Percentiles rank a stretch among this genome's conserved stretches.
These are phyloP conservation scores for Benitochromis conjunctus DNA, from an alignment of 2,113 vertebrate species.

Conservation along the genomic window DNA sequence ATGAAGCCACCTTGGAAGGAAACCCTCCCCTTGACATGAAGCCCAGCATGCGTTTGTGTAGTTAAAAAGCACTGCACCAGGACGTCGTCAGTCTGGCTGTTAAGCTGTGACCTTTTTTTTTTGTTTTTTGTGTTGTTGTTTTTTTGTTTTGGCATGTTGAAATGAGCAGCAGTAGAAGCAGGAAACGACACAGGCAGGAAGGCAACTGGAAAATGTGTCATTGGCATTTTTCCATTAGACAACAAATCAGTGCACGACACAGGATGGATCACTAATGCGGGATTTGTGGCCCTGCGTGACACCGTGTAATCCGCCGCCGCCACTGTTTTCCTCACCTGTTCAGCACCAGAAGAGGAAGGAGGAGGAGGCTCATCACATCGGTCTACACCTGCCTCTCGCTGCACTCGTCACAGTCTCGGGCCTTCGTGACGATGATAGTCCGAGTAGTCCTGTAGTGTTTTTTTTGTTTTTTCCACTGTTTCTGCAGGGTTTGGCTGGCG, in stretches of 20 bases:
- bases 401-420: neutral
- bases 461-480: conserved; percentile 7
- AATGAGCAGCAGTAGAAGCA: neutral
- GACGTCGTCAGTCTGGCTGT: conserved; percentile 5
- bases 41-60: conserved; percentile 30
- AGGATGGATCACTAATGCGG: conserved; percentile 33
- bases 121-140: neutral
- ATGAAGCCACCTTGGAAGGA: neutral
- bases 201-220: conserved; percentile 13
- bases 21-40: neutral
- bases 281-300: conserved; percentile 38
- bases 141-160: neutral
- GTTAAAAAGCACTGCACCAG: conserved; percentile 10
- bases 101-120: conserved; percentile 2
- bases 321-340: conserved; percentile 38
- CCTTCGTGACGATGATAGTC: neutral
- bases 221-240: conserved; percentile 30
- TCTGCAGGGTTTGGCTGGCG: conserved; percentile 34
- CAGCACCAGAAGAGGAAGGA: neutral
- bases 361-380: neutral
- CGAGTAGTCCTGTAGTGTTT: neutral
- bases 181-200: neutral
- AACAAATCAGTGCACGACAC: conserved; percentile 11
- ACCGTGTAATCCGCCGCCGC: conserved; percentile 24
- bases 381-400: neutral